These are phyloP conservation scores for Podocnemis expansa DNA, from an alignment of 2,113 vertebrate species.

Conservation along the genomic window DNA sequence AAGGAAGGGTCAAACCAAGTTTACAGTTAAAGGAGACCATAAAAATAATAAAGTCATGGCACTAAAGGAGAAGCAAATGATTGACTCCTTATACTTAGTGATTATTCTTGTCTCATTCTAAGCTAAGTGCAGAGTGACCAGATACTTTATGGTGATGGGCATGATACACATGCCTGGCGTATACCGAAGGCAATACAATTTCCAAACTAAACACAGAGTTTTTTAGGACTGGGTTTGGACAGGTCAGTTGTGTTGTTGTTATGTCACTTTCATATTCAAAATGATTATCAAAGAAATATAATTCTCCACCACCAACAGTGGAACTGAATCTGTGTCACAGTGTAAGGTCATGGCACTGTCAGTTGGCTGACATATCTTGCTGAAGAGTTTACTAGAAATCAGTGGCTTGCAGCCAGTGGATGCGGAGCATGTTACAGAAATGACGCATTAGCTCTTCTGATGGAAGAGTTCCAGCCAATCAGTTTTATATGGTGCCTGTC, in stretches of 20 bases:
- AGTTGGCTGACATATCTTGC: constrained; percentile 59
- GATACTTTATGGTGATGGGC: neutral
- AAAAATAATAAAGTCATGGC: neutral
- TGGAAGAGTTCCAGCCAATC: constrained; percentile 36
- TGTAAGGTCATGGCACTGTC: constrained; percentile 61
- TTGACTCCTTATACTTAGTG: neutral
- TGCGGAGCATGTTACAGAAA: constrained; percentile 51
- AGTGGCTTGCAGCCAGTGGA: constrained; percentile 52
- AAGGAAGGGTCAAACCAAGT: neutral
- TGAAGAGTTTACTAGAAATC: constrained; percentile 53
- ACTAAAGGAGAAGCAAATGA: neutral
- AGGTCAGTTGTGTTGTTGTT: neutral
- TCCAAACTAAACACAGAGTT: neutral
- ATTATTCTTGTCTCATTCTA: neutral
- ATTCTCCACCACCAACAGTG: neutral
- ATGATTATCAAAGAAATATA: neutral
- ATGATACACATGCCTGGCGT: neutral
- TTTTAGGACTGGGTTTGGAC: neutral
- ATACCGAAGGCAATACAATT: neutral
- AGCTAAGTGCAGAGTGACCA: neutral
- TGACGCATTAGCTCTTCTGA: neutral
- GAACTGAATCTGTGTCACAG: constrained; percentile 48
- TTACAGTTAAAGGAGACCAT: neutral
- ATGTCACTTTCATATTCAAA: neutral
- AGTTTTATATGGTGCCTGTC: constrained; percentile 1